A percentile compares a stretch with the other conserved stretches of the same genome.
These are phyloP conservation scores for Psittacula cyanocephala DNA, from an alignment of 2,113 vertebrate genomes.

Conservation along the genomic window DNA sequence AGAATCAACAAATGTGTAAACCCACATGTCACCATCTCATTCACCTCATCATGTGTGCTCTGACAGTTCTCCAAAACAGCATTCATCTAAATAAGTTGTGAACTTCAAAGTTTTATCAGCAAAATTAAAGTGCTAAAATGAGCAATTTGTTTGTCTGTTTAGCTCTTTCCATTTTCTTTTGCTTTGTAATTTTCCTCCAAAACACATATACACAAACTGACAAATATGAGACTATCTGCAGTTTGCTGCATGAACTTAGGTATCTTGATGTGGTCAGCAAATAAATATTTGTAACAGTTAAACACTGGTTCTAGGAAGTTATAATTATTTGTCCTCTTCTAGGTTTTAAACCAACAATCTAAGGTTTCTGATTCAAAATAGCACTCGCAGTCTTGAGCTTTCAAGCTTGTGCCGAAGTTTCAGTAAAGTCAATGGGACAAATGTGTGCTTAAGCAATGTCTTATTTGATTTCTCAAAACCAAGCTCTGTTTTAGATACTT, in stretches of 20 bases:
- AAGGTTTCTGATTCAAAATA: neutral
- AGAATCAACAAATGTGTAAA: slow-evolving; percentile 3
- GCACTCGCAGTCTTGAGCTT: neutral
- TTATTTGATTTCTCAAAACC: neutral
- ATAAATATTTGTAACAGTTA: neutral
- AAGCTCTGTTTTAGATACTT: neutral
- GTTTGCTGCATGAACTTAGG: neutral
- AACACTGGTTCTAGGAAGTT: neutral
- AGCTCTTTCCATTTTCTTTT: neutral
- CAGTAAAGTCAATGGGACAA: neutral
- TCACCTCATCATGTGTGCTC: neutral
- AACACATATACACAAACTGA: neutral
- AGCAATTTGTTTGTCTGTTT: neutral
- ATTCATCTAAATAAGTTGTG: neutral
- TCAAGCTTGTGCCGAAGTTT: neutral
- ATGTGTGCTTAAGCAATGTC: neutral
- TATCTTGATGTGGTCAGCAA: neutral
- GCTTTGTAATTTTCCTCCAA: neutral
- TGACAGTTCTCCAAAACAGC: neutral
- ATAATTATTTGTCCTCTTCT: neutral
- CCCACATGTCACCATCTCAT: neutral
- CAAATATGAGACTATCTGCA: neutral
- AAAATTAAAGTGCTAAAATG: neutral
- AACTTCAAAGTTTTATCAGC: neutral
- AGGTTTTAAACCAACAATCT: neutral